Conservation (phyloP, 1,140 invertebrate species). For the Notospermus geniculatus region DNA sequence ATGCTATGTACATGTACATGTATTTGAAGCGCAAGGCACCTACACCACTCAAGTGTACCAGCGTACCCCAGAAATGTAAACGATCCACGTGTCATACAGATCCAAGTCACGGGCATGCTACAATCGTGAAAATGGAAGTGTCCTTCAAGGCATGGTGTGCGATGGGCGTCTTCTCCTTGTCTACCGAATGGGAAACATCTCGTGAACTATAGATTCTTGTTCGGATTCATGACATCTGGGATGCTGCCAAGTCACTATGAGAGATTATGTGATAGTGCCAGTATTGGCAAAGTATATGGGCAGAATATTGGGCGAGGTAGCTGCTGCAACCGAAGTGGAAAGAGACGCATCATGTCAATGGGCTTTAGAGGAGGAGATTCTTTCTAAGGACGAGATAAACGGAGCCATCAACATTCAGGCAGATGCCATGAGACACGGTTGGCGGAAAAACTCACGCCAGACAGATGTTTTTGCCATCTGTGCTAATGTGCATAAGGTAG, state of each 20-base stretch:
- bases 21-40: no score
- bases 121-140: neutral
- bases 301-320: neutral
- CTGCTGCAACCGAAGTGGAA: neutral
- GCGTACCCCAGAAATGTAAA: no score
- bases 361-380: neutral
- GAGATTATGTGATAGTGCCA: neutral
- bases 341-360: neutral
- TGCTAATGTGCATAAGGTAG: neutral
- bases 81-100: no score
- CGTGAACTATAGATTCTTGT: no score
- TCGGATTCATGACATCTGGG: neutral
- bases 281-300: neutral
- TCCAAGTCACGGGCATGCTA: neutral
- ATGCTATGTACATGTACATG: no score
- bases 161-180: neutral
- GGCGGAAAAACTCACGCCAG: neutral
- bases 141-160: neutral
- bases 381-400: neutral
- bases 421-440: neutral
- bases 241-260: neutral
- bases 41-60: no score
- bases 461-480: neutral
- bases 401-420: neutral
- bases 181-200: neutral